phyloP scores from a whole-genome alignment of 2,888 invertebrate genomes.

The Petrolisthes cinctipes region DNA sequence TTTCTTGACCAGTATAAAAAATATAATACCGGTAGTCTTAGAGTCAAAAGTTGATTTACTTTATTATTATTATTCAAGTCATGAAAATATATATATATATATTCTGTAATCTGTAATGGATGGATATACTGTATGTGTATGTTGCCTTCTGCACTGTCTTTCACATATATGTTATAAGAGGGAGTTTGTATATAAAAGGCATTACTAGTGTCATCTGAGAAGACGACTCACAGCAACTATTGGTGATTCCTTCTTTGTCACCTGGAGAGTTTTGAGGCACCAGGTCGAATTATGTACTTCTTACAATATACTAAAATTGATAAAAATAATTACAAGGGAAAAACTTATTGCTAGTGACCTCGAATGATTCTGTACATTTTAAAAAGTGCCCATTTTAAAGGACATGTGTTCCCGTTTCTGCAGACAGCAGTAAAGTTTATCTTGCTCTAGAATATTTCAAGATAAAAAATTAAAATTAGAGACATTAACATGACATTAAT shows the following conservation, averaged over 20 bases:
- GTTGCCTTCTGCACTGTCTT: background rate
- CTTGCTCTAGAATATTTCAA: background rate
- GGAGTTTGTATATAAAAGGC: background rate
- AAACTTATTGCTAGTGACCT: slow-evolving; percentile 26
- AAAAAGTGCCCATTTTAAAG: background rate
- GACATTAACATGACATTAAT: background rate
- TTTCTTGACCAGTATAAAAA: too few relatives aligned
- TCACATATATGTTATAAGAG: background rate
- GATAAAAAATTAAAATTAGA: background rate
- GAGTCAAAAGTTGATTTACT: too few relatives aligned
- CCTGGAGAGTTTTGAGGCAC: too few relatives aligned
- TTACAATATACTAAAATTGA: slow-evolving; percentile 22
- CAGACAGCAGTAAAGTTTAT: background rate
- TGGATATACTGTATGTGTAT: too few relatives aligned
- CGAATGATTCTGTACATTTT: background rate
- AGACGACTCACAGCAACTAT: background rate
- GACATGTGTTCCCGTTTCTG: too few relatives aligned
- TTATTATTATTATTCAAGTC: too few relatives aligned
- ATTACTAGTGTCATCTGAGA: background rate
- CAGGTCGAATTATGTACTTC: too few relatives aligned
- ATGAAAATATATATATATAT: too few relatives aligned
- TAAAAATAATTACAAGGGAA: slow-evolving; percentile 47
- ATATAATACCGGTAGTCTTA: too few relatives aligned
- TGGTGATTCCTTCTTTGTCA: too few relatives aligned
- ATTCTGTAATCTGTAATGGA: too few relatives aligned